These are phyloP conservation scores for Crypturellus tataupa DNA, from an alignment of 2,797 vertebrate genomes.

Conservation along the genomic window DNA sequence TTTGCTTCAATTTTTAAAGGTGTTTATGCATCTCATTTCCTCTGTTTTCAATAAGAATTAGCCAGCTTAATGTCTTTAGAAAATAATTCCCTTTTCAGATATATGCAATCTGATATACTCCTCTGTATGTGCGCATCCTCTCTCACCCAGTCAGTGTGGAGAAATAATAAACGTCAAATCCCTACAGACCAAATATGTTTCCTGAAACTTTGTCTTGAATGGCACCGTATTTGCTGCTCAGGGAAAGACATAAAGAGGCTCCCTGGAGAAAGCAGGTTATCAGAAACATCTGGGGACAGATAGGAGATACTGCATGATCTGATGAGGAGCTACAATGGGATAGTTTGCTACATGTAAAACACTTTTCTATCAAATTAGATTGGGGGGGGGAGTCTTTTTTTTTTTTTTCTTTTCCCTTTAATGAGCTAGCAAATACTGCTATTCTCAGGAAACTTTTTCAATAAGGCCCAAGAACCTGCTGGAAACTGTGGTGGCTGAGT, in stretches of 20 bases:
- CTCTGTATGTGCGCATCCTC: neutral
- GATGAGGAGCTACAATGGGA: neutral
- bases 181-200: neutral
- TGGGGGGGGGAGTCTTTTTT: neutral
- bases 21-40: neutral
- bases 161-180: neutral
- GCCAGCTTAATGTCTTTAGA: neutral
- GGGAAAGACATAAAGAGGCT: neutral
- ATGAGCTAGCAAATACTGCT: neutral
- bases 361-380: neutral
- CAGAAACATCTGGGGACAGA: neutral
- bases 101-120: neutral
- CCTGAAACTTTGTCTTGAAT: neutral
- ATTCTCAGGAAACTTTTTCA: neutral
- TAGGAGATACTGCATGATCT: neutral
- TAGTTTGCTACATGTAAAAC: neutral
- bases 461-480: neutral
- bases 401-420: neutral
- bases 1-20: neutral
- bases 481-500: too few relatives aligned
- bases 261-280: neutral
- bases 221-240: neutral
- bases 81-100: neutral
- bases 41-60: neutral
- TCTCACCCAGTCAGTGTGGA: neutral